Conservation (phyloP, 2,888 invertebrate species). For the Ophion costatus region DNA sequence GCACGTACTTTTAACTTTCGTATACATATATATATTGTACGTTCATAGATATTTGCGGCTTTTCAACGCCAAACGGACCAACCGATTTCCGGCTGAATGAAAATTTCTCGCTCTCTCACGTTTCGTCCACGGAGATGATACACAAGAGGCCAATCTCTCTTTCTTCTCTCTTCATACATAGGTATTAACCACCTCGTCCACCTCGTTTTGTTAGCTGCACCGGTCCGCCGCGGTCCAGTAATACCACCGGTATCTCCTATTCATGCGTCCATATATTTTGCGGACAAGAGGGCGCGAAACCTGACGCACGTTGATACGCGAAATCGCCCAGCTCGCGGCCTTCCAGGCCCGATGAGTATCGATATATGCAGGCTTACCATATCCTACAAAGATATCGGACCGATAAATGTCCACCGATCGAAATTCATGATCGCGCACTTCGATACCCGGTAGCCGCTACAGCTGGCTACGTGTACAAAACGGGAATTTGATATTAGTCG, state of each 20-base stretch:
- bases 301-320: not conserved
- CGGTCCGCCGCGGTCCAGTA: slow-evolving; percentile 5
- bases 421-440: slow-evolving; percentile 28
- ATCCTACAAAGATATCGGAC: slow-evolving; percentile 9
- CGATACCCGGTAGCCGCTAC: not conserved
- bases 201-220: slow-evolving; percentile 25
- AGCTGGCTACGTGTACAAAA: not conserved
- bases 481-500: not conserved
- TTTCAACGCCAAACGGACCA: slow-evolving; percentile 44
- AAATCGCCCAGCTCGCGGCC: not conserved
- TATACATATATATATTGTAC: not conserved
- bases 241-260: no score
- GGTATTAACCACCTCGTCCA: not conserved
- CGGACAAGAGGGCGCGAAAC: not conserved
- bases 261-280: no score
- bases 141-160: slow-evolving; percentile 15
- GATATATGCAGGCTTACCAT: not conserved
- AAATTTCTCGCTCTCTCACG: slow-evolving; percentile 50
- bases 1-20: slow-evolving; percentile 1
- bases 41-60: slow-evolving; percentile 26
- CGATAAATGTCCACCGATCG: slow-evolving; percentile 42
- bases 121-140: slow-evolving; percentile 16
- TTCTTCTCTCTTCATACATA: not conserved
- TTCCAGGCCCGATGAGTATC: not conserved
- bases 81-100: slow-evolving; percentile 53